Base-by-base conservation (phyloP, 2,888 invertebrate species). In the Creontiades dilutus region DNA sequence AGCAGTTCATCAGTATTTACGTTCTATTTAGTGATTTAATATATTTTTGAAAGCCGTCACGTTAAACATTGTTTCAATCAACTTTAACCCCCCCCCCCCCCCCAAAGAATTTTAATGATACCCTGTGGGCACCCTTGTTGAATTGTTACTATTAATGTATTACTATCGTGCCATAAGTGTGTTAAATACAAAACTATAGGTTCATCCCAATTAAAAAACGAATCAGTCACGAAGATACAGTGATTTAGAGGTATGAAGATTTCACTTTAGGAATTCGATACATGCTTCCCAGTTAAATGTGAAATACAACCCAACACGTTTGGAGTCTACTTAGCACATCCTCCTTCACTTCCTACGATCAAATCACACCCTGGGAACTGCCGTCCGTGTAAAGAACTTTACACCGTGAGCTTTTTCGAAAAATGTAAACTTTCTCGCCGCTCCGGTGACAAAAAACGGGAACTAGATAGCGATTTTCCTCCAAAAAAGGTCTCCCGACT, bases 381-480 rank as follows among this genome's bases (percentile, higher is more conserved):
- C 46, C 0, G 5, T 46, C 16, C 23, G 75, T 9, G n/a, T n/a
- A 75, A n/a, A 46, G 7, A 68, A 68, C 68, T 46, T 80, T 80
- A 47, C 80, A 48, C 48, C 13, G 75, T 48, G 80, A 48, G 46
- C 5, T 19, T 47, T 80, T 48, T 80, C 23, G 1, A 47, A 12
- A 80, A 80, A 1, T 46, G 3, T 9, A 19, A 28, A 80, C 80
- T 46, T 46, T 46, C 46, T 19, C 46, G 48, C 0, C 14, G 27
- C 27, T 23, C 27, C 27, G 27, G 23, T 2, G 46, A 19, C n/a
- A 68, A 68, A 68, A 68, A 68, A 27, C 19, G 19, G 19, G 68
- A 68, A 68, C 27, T 12, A 19, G 68, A 68, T 27, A 68, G 68
- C 68, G 68, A 68, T 68, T 68, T 68, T 68, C 27, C 68, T 68